Base-by-base conservation (phyloP, 1,140 invertebrate species). In the Zaprionus kolodkinae region DNA sequence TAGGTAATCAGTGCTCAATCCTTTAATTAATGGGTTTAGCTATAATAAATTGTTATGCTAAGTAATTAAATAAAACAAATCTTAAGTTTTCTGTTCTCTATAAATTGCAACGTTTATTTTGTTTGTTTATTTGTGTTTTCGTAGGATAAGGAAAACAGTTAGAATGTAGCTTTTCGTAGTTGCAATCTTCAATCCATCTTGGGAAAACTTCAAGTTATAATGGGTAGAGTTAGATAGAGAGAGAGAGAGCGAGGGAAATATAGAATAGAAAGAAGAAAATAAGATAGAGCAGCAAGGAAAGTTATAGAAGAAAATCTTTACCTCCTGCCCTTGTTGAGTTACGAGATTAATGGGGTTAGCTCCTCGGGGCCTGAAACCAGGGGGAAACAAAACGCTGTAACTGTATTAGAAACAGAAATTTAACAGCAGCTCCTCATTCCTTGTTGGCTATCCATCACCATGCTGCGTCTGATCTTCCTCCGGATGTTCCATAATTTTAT, bases 401-500 rank as follows among this genome's bases (percentile, higher is more conserved):
- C 54, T 55, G 68, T 3, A 52, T 64, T 45, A 52, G n/a, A 27
- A 72, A 67, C 68, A 66, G 67, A 36, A 62, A 38, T 17, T 72
- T 63, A 86, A 69, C 72, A 72, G 50, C 45, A 74, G 45, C 65
- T 69, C 52, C 7, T 57, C 27, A 11, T 30, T 45, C 15, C n/a
- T 15, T 45, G 7, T 13, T 15, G 17, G 67, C 71, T 83, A 91
- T 60, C 79, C 87, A 72, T 91, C 77, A 3, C 87, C 82, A 30
- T 92, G 84, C 66, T 87, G 85, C 0, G 91, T 87, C 50, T 92
- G 88, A 61, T 92, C 87, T 63, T 83, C 91, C 70, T 91, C 91
- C 6, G 79, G 76, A 62, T 89, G 85, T 38, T 92, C 91, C 57
- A 88, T 61, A 30, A 88, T 78, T 33, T 87, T 88, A 27, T 10